phyloP scores from a whole-genome alignment of 1,140 invertebrate genomes.

The Eumaeus atala region DNA sequence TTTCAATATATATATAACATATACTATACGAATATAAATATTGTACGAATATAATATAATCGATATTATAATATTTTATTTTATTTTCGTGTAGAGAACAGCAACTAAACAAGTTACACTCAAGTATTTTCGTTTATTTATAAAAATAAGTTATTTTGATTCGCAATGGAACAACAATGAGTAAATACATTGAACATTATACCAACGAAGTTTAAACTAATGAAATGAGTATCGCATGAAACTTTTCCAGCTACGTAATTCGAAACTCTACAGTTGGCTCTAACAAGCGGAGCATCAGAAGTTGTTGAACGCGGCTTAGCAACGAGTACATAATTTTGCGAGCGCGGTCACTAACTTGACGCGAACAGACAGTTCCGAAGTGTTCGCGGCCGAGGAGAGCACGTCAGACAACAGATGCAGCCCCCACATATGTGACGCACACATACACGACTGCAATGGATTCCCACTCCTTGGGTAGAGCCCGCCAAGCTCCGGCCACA shows the following conservation, averaged over 20 bases:
- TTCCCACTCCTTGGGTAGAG: conserved; percentile 45
- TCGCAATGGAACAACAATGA: too few species aligned
- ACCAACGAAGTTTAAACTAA: conserved; percentile 17
- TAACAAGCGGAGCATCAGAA: conserved; percentile 63
- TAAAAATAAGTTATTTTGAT: too few species aligned
- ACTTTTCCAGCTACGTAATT: conserved; percentile 57
- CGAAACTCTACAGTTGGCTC: conserved; percentile 46
- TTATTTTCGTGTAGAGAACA: too few species aligned
- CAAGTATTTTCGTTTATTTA: too few species aligned
- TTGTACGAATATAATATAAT: too few species aligned
- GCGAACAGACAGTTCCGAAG: conserved; percentile 38
- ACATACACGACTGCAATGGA: conserved; percentile 37
- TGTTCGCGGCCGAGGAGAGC: conserved; percentile 26
- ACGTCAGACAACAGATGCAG: conserved; percentile 11
- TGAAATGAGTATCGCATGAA: conserved; percentile 52
- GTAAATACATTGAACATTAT: conserved; percentile 12
- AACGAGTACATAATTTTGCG: conserved; percentile 46
- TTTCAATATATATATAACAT: too few species aligned
- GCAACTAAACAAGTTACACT: too few species aligned
- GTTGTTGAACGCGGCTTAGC: conserved; percentile 49
- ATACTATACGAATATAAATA: too few species aligned
- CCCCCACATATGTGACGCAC: neutral
- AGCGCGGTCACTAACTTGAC: conserved; percentile 36
- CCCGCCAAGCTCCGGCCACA: conserved; percentile 44
- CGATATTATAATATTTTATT: too few species aligned